Conservation (phyloP, 2,797 vertebrate species). For the Sebastes reedi region DNA sequence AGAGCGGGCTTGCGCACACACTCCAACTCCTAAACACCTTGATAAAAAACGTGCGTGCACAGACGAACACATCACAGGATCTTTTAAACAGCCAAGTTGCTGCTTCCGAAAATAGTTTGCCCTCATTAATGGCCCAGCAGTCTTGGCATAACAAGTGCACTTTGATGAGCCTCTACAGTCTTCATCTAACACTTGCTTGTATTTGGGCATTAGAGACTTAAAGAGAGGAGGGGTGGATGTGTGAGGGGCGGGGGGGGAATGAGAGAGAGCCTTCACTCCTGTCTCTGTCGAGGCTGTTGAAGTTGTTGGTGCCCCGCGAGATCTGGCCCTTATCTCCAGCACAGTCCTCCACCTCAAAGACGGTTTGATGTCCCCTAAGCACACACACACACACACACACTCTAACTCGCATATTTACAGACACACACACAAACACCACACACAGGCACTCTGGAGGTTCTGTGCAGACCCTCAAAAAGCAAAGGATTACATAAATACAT, state of each 20-base stretch:
- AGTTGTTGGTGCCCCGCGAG: constrained; percentile 49
- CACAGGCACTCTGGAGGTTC: neutral
- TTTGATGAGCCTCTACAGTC: constrained; percentile 69
- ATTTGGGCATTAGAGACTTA: constrained; percentile 55
- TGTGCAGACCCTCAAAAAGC: constrained; percentile 1
- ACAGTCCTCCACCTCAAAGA: constrained; percentile 69
- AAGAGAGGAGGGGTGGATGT: neutral
- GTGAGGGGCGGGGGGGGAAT: neutral
- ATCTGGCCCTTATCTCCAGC: constrained; percentile 66
- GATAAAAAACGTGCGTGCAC: constrained; percentile 20
- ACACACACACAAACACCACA: neutral
- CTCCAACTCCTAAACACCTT: constrained; percentile 34
- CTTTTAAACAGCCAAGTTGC: constrained; percentile 65
- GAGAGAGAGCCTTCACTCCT: constrained; percentile 47
- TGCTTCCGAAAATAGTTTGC: constrained; percentile 75
- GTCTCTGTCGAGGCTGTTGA: constrained; percentile 46
- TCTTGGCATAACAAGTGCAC: constrained; percentile 73
- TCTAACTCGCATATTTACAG: neutral
- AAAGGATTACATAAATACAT: constrained; percentile 13
- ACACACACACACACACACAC: neutral
- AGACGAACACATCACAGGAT: constrained; percentile 19
- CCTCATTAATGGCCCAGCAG: constrained; percentile 75
- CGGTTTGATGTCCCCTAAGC: constrained; percentile 50
- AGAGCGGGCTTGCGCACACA: constrained; percentile 4
- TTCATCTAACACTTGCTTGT: constrained; percentile 65